These are phyloP conservation scores for Bombyx huttoni DNA, from an alignment of 2,888 invertebrate genomes.

Conservation along the genomic window DNA sequence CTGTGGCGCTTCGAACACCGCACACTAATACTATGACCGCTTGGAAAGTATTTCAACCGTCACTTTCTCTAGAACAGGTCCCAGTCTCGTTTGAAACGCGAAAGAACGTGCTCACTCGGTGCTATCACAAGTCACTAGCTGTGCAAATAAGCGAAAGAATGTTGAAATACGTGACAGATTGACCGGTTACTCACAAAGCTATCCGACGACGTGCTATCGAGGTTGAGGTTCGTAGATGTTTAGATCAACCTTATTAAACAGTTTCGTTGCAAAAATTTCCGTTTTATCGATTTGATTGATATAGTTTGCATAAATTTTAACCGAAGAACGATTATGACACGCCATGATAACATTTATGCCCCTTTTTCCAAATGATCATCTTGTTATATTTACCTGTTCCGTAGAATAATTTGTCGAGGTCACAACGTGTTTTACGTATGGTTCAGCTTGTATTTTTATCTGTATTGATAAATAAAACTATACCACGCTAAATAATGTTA, in stretches of 20 bases:
- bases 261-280: slow-evolving; percentile 11
- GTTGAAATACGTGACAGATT: slow-evolving; percentile 21
- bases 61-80: slow-evolving; percentile 65
- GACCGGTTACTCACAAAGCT: slow-evolving; percentile 15
- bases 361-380: not conserved
- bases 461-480: too few species aligned
- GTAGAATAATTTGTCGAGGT: too few species aligned
- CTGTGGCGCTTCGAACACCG: slow-evolving; percentile 18
- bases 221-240: slow-evolving; percentile 17
- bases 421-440: too few species aligned
- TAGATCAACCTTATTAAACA: slow-evolving; percentile 17
- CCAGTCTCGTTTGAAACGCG: slow-evolving; percentile 27
- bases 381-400: too few species aligned
- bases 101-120: slow-evolving; percentile 21
- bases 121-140: slow-evolving; percentile 5
- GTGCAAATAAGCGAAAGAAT: slow-evolving; percentile 15
- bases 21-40: slow-evolving; percentile 26
- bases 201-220: slow-evolving; percentile 11
- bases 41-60: slow-evolving; percentile 62
- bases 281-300: not conserved
- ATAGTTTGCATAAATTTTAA: not conserved
- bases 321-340: not conserved
- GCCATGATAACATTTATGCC: not conserved
- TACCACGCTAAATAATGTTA: too few species aligned
- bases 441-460: too few species aligned